Evolutionary conservation across 2,888 invertebrate species (phyloP).

Genomic region (Tenthredo notha): DNA sequence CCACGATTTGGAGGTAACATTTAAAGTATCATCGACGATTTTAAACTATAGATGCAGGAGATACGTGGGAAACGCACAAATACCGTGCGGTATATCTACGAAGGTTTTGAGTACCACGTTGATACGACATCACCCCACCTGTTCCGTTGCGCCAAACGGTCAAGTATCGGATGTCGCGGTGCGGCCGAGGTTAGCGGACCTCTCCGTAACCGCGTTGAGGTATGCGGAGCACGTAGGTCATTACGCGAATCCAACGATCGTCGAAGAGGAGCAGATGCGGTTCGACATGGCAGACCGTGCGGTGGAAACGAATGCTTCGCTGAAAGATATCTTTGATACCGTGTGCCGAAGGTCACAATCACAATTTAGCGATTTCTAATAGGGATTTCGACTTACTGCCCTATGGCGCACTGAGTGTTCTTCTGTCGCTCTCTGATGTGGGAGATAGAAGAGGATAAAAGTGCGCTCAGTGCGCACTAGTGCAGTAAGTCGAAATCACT

Average conservation of each 20-base stretch:
- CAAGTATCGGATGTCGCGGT: neutral
- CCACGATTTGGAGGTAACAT: neutral
- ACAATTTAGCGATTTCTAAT: neutral
- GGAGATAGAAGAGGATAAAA: too few relatives aligned
- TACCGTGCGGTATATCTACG: constrained; percentile 3
- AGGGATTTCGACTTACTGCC: too few relatives aligned
- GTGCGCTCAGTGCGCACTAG: too few relatives aligned
- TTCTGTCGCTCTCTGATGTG: too few relatives aligned
- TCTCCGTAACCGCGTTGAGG: constrained; percentile 4
- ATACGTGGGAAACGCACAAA: neutral
- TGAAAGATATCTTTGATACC: constrained; percentile 18
- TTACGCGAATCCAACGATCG: neutral
- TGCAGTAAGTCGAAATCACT: too few relatives aligned
- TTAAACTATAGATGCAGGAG: neutral
- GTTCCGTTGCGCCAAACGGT: neutral
- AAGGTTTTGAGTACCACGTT: constrained; percentile 2
- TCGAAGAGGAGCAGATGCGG: constrained; percentile 3
- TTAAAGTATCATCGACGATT: too few relatives aligned
- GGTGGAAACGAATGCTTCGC: neutral
- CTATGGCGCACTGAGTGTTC: too few relatives aligned
- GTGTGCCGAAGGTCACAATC: constrained; percentile 10
- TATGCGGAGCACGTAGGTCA: constrained; percentile 20
- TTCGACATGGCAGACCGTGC: constrained; percentile 17
- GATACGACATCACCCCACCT: constrained; percentile 8
- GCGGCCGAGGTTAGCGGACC: constrained; percentile 11